Conservation (phyloP, 2,113 vertebrate genomes). For the Brachyhypopomus gauderio region DNA sequence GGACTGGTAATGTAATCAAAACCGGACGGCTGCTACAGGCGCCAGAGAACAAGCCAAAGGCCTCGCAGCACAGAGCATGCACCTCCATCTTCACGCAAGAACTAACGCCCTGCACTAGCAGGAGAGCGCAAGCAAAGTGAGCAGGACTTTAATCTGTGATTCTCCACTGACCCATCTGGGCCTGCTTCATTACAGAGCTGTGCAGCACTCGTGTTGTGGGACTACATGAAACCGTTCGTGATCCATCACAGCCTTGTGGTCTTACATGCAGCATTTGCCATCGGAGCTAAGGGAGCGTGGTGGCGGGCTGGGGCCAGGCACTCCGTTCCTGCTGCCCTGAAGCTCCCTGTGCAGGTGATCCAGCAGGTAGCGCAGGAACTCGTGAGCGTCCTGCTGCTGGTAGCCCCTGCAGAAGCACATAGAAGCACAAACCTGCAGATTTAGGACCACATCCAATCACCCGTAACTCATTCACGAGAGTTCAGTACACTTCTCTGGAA, state of each 20-base stretch:
- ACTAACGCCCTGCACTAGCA: slow-evolving; percentile 7
- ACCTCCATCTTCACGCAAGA: slow-evolving; percentile 5
- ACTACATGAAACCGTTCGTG: background rate
- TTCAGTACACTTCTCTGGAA: too few relatives aligned
- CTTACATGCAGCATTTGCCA: slow-evolving; percentile 91
- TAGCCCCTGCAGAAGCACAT: slow-evolving; percentile 82
- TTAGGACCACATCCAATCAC: too few relatives aligned
- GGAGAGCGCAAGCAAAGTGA: background rate
- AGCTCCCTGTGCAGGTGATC: slow-evolving; percentile 98
- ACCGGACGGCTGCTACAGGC: slow-evolving; percentile 35
- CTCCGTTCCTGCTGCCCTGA: slow-evolving; percentile 86
- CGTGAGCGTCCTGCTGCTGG: slow-evolving; percentile 97
- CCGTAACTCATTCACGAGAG: too few relatives aligned
- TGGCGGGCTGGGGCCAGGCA: slow-evolving; percentile 75
- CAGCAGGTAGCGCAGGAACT: slow-evolving; percentile 97
- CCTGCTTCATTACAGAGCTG: background rate
- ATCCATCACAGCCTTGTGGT: slow-evolving; percentile 9
- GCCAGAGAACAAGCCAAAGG: background rate
- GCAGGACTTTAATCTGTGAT: background rate
- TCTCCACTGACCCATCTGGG: slow-evolving; percentile 6
- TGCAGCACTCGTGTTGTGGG: background rate
- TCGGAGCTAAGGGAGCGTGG: slow-evolving; percentile 80
- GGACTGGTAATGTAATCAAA: slow-evolving; percentile 32
- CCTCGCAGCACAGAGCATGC: slow-evolving; percentile 13
- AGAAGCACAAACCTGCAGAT: background rate